A percentile compares a stretch with the other conserved stretches of the same genome.
These are phyloP conservation scores for Scelioninae gen. 1 DNA, from an alignment of 2,888 invertebrate genomes.

Conservation along the genomic window DNA sequence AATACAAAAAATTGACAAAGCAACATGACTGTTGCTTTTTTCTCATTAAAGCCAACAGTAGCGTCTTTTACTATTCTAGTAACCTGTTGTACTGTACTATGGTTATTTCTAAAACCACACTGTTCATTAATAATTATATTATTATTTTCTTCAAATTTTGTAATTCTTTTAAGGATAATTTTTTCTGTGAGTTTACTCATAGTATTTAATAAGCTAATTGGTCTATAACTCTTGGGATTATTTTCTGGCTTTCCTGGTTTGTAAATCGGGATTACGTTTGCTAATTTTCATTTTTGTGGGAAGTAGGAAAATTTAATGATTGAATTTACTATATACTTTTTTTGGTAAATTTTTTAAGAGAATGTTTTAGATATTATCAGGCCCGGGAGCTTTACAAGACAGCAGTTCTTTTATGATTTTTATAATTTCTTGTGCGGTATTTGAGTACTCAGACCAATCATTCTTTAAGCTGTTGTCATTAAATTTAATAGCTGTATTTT, in stretches of 20 bases:
- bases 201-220: constrained; percentile 61
- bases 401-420: constrained; percentile 40
- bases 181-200: constrained; percentile 62
- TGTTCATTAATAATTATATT: constrained; percentile 69
- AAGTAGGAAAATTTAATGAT: constrained; percentile 54
- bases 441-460: constrained; percentile 32
- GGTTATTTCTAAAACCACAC: constrained; percentile 76
- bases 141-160: constrained; percentile 58
- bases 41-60: constrained; percentile 72
- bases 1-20: too few relatives aligned
- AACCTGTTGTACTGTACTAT: constrained; percentile 76
- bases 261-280: constrained; percentile 54
- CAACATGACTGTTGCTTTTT: constrained; percentile 73
- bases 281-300: constrained; percentile 58
- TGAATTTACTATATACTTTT: constrained; percentile 61
- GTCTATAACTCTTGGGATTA: constrained; percentile 61
- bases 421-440: constrained; percentile 29
- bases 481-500: constrained; percentile 5
- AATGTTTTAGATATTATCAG: constrained; percentile 60
- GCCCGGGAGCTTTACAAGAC: constrained; percentile 56
- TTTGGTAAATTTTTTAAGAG: constrained; percentile 56
- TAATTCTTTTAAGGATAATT: constrained; percentile 58
- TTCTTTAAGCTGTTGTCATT: constrained; percentile 1
- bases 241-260: constrained; percentile 55
- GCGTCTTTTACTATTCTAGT: constrained; percentile 74